Evolutionary conservation across 2,113 vertebrate species (phyloP).

Genomic region (Ciconia maguari): DNA sequence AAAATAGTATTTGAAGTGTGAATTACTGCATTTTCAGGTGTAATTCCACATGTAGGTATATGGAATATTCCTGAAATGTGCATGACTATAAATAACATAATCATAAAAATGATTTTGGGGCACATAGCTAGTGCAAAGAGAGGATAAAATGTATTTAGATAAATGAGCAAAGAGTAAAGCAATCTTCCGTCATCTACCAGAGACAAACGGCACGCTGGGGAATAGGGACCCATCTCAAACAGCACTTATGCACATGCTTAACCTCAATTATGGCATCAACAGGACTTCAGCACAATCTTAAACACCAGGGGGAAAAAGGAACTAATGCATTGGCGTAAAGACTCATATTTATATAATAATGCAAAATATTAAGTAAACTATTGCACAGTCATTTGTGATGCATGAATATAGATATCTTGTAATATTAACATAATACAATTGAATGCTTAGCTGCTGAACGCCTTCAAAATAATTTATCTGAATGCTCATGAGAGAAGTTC

Average conservation of each 20-base stretch:
- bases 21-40: neutral
- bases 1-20: neutral
- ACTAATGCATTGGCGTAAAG: neutral
- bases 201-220: neutral
- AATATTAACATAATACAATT: constrained; percentile 33
- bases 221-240: constrained; percentile 20
- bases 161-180: constrained; percentile 26
- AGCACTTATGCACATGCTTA: constrained; percentile 19
- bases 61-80: neutral
- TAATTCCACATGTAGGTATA: neutral
- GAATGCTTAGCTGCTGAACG: neutral
- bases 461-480: constrained; percentile 53
- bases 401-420: neutral
- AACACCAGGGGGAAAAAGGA: neutral
- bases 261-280: constrained; percentile 17
- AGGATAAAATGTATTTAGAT: constrained; percentile 12
- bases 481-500: constrained; percentile 36
- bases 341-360: constrained; percentile 30
- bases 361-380: constrained; percentile 19
- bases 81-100: neutral
- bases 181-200: neutral
- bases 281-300: neutral
- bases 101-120: neutral
- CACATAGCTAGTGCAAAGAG: neutral
- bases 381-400: neutral